Evolutionary conservation across 35 echinoderm and acorn worm species (phyloP).

Genomic region (Ptychodera flava): DNA sequence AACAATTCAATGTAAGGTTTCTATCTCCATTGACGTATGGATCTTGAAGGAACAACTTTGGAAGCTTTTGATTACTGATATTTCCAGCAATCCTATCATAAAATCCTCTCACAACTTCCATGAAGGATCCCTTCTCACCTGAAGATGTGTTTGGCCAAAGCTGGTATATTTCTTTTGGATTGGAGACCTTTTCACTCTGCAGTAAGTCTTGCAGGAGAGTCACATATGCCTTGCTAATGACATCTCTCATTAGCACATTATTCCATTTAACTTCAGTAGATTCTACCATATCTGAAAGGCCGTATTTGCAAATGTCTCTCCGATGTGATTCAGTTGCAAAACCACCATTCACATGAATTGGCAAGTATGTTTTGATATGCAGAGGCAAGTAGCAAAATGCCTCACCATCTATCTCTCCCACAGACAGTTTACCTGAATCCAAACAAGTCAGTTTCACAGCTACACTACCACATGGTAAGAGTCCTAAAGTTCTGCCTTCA

Average conservation of each 20-base stretch:
- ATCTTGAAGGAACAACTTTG: background rate
- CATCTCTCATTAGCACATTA: conserved; percentile 28
- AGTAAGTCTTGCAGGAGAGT: background rate
- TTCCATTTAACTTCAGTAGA: conserved; percentile 48
- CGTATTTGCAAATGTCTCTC: conserved; percentile 16
- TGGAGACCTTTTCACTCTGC: background rate
- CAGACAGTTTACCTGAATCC: background rate
- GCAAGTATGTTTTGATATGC: conserved; percentile 27
- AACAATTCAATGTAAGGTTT: background rate
- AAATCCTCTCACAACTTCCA: conserved; percentile 35
- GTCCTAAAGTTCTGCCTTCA: conserved; percentile 11
- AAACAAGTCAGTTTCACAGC: conserved; percentile 8
- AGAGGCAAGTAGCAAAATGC: conserved; percentile 76
- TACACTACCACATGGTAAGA: conserved; percentile 48
- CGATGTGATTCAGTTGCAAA: conserved; percentile 53
- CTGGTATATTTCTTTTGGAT: background rate
- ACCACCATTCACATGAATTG: conserved; percentile 62
- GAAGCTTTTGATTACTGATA: background rate
- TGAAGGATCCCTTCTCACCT: conserved; percentile 17
- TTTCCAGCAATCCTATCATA: conserved; percentile 35
- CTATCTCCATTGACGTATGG: background rate
- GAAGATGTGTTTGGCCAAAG: conserved; percentile 59
- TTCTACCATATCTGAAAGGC: background rate
- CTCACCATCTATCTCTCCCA: conserved; percentile 3
- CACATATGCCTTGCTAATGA: conserved; percentile 44